phyloP scores from a whole-genome alignment of 1,140 invertebrate species.

The Homarus americanus region DNA sequence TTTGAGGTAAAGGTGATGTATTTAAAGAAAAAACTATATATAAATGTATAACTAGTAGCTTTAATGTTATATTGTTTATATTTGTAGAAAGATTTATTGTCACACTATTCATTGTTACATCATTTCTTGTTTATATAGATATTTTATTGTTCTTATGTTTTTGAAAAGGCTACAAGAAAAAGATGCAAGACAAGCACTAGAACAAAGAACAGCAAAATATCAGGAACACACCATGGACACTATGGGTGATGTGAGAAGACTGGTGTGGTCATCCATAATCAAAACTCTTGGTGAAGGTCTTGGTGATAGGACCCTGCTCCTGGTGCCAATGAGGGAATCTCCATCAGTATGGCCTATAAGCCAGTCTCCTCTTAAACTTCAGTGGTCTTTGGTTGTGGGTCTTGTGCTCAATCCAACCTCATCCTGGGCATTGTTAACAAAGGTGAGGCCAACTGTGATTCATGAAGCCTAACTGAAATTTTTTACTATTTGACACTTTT shows the following conservation, averaged over 20 bases:
- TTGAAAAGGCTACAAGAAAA: no score
- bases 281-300: constrained; percentile 23
- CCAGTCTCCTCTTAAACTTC: background rate
- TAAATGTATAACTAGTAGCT: no score
- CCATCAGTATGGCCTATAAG: constrained; percentile 4
- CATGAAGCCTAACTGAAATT: no score
- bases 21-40: no score
- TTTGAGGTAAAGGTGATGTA: no score
- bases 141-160: constrained; percentile 16
- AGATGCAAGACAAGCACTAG: background rate
- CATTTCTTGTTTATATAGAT: no score
- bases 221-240: constrained; percentile 10
- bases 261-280: constrained; percentile 15
- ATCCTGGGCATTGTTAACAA: constrained; percentile 48
- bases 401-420: constrained; percentile 27
- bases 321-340: constrained; percentile 28
- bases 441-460: constrained; percentile 44
- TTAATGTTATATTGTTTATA: no score
- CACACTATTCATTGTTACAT: no score
- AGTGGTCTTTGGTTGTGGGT: constrained; percentile 19
- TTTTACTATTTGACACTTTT: no score
- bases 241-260: background rate
- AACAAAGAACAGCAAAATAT: background rate
- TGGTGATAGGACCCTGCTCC: background rate
- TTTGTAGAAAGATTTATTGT: no score